A percentile compares a stretch with the other conserved stretches of the same genome.
These are phyloP conservation scores for Chlorospingus semifuscus DNA, from an alignment of 2,797 vertebrate species.

Conservation along the genomic window DNA sequence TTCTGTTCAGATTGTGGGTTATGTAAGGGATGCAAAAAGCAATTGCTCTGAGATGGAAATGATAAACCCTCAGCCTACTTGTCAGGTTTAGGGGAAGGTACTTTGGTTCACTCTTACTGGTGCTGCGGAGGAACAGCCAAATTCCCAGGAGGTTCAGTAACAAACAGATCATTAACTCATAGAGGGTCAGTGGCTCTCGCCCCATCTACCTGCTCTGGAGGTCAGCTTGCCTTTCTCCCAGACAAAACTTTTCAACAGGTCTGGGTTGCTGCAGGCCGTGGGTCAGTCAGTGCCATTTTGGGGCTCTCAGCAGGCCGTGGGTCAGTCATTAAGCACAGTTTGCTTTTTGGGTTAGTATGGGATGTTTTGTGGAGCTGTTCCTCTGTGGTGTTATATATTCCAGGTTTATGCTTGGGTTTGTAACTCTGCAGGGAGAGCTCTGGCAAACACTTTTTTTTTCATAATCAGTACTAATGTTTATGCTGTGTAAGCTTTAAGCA, in stretches of 20 bases:
- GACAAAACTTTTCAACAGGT: background rate
- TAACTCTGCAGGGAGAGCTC: background rate
- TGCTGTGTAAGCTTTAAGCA: background rate
- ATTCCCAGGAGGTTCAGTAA: background rate
- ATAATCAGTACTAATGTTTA: background rate
- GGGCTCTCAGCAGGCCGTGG: fast-evolving
- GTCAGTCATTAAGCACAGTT: background rate
- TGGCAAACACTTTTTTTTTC: background rate
- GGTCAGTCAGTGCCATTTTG: background rate
- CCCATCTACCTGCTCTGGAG: background rate
- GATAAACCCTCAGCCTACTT: fast-evolving
- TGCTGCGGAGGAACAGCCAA: fast-evolving
- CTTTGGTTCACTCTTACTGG: background rate
- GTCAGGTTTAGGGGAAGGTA: too few species aligned
- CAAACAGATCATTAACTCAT: background rate
- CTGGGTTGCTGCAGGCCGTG: fast-evolving
- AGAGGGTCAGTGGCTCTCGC: too few species aligned
- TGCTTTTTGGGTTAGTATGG: background rate
- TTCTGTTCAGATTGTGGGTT: background rate
- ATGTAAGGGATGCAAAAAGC: background rate
- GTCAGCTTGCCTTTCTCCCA: fast-evolving
- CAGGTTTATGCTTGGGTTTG: background rate
- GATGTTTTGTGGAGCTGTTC: background rate
- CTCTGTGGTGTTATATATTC: fast-evolving
- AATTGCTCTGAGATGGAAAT: background rate